Evolutionary conservation across 1,140 invertebrate genomes (phyloP), one percentile per base, ranked within the genome.

Genomic region (Calosoma granatense): DNA sequence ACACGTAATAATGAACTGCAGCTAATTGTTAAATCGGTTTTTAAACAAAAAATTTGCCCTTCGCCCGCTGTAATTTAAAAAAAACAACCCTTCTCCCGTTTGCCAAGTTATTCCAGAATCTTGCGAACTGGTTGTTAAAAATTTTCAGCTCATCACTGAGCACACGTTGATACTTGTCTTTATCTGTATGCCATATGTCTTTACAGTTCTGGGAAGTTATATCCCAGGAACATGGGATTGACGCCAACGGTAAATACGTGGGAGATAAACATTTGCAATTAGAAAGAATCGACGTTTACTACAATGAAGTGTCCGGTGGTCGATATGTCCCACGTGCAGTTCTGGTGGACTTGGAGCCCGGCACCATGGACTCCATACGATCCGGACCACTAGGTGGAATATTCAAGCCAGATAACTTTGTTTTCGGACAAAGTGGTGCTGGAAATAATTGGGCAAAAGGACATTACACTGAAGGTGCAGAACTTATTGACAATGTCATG

Each of bases 281-380:
- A 55, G 88, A 92, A 69, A 77, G 88, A 64, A 90, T 92, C 63
- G 87, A 90, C 66, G 88, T 92, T 1, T 92, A 91, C 71, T 92
- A 89, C 75, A 91, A 91, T 73, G 87, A 92, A 72, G 87, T 87
- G 1, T 81, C 83, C 22, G 83, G 79, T 39, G 84, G 83, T 2
- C 86, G 84, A 70, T 90, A 87, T 70, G 86, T 88, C n/a, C 87
- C 87, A 0, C 70, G 86, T 57, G 83, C 85, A 17, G 79, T 90
- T n/a, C 69, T 90, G 1, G 69, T 91, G 21, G 88, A 91, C 63
- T 67, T 88, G 61, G 86, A 88, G 64, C 85, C 85, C 0, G 84
- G 85, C 19, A 87, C 85, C 12, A 85, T 88, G 84, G 86, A 87
- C 61, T 78, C 83, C 1, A 83, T 87, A 20, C 77, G 84, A 30